Evolutionary conservation across 2,888 invertebrate genomes (phyloP).

Genomic region (Buathra laborator): DNA sequence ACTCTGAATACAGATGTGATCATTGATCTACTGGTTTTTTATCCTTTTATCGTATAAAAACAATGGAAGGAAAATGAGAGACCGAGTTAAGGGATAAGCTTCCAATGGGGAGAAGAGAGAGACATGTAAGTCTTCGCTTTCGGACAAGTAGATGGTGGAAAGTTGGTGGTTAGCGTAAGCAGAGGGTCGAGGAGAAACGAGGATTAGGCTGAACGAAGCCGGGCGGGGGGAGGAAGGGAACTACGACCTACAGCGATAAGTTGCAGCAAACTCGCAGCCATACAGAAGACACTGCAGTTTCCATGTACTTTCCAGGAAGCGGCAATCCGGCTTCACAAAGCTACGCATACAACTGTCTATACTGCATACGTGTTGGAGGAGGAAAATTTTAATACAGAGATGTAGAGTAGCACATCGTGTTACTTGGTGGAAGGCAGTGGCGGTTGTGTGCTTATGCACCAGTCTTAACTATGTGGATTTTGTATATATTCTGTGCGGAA

Average conservation of each 20-base stretch:
- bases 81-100: conserved; percentile 27
- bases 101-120: conserved; percentile 19
- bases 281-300: conserved; percentile 29
- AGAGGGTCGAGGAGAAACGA: conserved; percentile 59
- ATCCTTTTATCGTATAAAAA: background rate
- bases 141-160: conserved; percentile 26
- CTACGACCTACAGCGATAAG: conserved; percentile 14
- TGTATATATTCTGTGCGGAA: background rate
- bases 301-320: background rate
- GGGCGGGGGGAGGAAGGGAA: background rate
- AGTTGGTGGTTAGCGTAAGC: conserved; percentile 34
- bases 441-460: conserved; percentile 44
- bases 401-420: conserved; percentile 51
- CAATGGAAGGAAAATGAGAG: background rate
- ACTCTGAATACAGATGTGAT: background rate
- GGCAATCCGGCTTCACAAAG: conserved; percentile 4
- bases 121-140: conserved; percentile 49
- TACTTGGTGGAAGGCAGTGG: conserved; percentile 40
- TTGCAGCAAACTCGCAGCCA: conserved; percentile 45
- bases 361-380: background rate
- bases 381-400: conserved; percentile 54
- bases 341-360: conserved; percentile 23
- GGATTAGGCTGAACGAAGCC: conserved; percentile 24
- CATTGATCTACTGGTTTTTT: background rate
- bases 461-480: conserved; percentile 60